A percentile compares a stretch with the other conserved stretches of the same genome.
Conservation (phyloP, 2,113 vertebrate genomes). For the Chinchilla lanigera region DNA sequence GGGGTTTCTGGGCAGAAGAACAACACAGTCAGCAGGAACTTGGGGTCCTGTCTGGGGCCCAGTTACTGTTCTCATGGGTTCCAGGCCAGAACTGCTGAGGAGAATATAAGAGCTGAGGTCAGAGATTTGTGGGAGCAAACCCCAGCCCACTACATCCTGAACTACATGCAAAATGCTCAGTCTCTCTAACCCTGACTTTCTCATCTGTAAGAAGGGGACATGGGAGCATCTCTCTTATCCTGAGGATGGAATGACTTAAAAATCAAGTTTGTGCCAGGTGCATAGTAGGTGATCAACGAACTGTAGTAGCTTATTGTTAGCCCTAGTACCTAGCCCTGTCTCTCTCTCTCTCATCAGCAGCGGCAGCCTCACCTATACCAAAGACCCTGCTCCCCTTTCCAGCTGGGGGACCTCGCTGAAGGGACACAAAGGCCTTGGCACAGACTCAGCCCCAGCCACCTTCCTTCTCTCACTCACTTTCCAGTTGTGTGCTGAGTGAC, state of each 20-base stretch:
- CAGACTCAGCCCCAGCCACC: fast-evolving
- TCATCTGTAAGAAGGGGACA: neutral
- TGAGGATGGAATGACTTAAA: neutral
- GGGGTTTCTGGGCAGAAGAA: neutral
- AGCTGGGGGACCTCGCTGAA: neutral
- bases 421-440: neutral
- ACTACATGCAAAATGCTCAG: neutral
- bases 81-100: neutral
- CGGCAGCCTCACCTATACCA: neutral
- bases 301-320: too few relatives aligned
- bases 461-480: neutral
- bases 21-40: neutral
- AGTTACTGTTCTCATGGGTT: neutral
- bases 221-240: neutral
- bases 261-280: neutral
- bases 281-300: neutral
- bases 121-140: neutral
- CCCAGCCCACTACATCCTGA: neutral
- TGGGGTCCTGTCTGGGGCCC: neutral
- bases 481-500: too few relatives aligned
- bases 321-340: neutral
- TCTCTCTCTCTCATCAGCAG: neutral
- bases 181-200: neutral
- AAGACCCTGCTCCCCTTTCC: neutral
- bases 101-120: neutral